phyloP scores from a whole-genome alignment of 2,888 invertebrate species.

The Ernsta delagoae region DNA sequence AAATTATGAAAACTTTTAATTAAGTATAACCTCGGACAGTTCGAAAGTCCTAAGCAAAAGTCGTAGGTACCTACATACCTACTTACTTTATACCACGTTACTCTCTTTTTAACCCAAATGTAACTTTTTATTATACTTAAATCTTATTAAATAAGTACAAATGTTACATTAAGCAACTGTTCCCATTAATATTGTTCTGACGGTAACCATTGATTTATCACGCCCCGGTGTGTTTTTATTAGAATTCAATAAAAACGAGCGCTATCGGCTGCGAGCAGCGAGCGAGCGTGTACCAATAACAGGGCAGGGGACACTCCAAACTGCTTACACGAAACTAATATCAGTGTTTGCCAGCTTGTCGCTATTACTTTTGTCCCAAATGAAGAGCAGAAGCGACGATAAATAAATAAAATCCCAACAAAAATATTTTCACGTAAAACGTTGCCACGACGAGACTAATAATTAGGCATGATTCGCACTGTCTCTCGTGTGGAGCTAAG shows the following conservation, averaged over 20 bases:
- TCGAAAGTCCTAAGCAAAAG: too few relatives aligned
- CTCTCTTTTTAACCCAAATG: too few relatives aligned
- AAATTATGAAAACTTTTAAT: too few relatives aligned
- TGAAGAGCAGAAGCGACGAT: conserved; percentile 17
- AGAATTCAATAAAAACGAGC: conserved; percentile 71
- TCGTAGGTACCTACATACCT: too few relatives aligned
- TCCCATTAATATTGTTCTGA: not conserved
- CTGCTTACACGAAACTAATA: conserved; percentile 84
- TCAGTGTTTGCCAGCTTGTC: conserved; percentile 80
- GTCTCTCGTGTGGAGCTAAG: too few relatives aligned
- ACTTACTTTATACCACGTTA: too few relatives aligned
- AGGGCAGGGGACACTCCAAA: conserved; percentile 75
- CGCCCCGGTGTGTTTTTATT: conserved; percentile 54
- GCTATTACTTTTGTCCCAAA: conserved; percentile 52
- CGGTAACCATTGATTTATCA: conserved; percentile 45
- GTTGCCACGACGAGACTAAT: not conserved
- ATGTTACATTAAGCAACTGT: not conserved
- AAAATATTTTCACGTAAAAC: too few relatives aligned
- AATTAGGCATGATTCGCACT: too few relatives aligned
- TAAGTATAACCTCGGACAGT: too few relatives aligned
- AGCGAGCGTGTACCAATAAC: conserved; percentile 67
- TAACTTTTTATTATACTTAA: too few relatives aligned
- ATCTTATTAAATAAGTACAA: too few relatives aligned
- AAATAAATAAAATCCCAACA: too few relatives aligned
- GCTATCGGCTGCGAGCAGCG: conserved; percentile 60